These are phyloP conservation scores for Rhinoptilus africanus DNA, from an alignment of 2,113 vertebrate genomes.

Conservation along the genomic window DNA sequence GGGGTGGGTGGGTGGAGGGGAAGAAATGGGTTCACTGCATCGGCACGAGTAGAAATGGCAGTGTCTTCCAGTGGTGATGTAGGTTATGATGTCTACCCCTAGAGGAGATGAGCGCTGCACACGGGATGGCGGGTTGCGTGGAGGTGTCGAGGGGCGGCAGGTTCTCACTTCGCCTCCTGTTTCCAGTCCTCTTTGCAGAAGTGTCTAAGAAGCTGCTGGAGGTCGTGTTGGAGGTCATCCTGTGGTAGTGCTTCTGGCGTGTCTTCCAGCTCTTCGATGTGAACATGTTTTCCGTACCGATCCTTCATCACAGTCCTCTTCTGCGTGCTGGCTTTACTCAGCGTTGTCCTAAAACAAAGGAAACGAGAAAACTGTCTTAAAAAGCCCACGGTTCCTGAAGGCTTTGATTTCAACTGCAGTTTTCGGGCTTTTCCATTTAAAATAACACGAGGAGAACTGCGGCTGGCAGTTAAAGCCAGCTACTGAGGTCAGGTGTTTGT, in stretches of 20 bases:
- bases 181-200: slow-evolving; percentile 81
- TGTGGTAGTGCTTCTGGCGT: slow-evolving; percentile 79
- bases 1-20: background rate
- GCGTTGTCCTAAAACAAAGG: slow-evolving; percentile 78
- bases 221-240: slow-evolving; percentile 87
- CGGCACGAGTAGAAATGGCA: slow-evolving; percentile 52
- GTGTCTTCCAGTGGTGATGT: slow-evolving; percentile 39
- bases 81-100: background rate
- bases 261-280: slow-evolving; percentile 87
- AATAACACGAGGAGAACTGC: background rate
- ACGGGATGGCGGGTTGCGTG: slow-evolving; percentile 32
- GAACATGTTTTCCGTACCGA: slow-evolving; percentile 80
- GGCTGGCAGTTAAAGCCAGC: background rate
- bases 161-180: slow-evolving; percentile 72
- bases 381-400: background rate
- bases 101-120: background rate
- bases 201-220: slow-evolving; percentile 86
- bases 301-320: slow-evolving; percentile 96
- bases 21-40: slow-evolving; percentile 49
- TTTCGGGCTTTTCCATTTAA: background rate
- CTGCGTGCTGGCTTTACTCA: slow-evolving; percentile 87
- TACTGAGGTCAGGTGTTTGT: background rate
- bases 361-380: background rate
- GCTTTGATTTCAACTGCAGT: background rate
- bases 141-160: slow-evolving; percentile 57